Evolutionary conservation across 2,888 invertebrate genomes (phyloP).

Genomic region (Euspilapteryx auroguttella): DNA sequence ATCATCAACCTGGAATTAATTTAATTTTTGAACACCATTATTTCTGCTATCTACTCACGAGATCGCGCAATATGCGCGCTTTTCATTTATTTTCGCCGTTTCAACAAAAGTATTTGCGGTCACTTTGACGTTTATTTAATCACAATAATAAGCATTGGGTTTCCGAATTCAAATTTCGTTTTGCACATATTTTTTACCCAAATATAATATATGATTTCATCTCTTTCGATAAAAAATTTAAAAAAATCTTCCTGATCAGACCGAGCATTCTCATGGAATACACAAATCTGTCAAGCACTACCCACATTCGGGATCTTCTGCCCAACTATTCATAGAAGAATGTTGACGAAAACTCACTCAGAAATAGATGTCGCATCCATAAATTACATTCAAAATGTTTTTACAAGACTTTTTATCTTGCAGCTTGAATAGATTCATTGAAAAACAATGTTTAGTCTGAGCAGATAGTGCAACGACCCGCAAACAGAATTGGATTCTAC

Average conservation of each 20-base stretch:
- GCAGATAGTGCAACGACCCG: too few species aligned
- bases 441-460: too few species aligned
- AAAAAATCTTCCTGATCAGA: slow-evolving; percentile 14
- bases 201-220: too few species aligned
- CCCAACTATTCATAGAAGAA: slow-evolving; percentile 38
- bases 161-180: slow-evolving; percentile 27
- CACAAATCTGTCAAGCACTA: slow-evolving; percentile 49
- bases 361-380: slow-evolving; percentile 43
- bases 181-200: too few species aligned
- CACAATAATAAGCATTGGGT: too few species aligned
- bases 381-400: slow-evolving; percentile 42
- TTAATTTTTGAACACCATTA: slow-evolving; percentile 62
- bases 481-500: too few species aligned
- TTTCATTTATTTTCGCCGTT: slow-evolving; percentile 38
- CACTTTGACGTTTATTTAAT: too few species aligned
- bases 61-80: slow-evolving; percentile 56
- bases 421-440: too few species aligned
- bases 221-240: too few species aligned
- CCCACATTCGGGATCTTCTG: slow-evolving; percentile 23
- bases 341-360: slow-evolving; percentile 35
- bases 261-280: slow-evolving; percentile 30
- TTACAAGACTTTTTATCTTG: too few species aligned
- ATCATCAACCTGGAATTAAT: slow-evolving; percentile 64
- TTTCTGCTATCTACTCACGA: slow-evolving; percentile 54
- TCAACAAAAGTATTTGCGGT: slow-evolving; percentile 44